Percentiles rank a stretch among this genome's conserved stretches.
Conservation (phyloP, 2,888 invertebrate genomes). For the Glaucopsyche alexis region DNA sequence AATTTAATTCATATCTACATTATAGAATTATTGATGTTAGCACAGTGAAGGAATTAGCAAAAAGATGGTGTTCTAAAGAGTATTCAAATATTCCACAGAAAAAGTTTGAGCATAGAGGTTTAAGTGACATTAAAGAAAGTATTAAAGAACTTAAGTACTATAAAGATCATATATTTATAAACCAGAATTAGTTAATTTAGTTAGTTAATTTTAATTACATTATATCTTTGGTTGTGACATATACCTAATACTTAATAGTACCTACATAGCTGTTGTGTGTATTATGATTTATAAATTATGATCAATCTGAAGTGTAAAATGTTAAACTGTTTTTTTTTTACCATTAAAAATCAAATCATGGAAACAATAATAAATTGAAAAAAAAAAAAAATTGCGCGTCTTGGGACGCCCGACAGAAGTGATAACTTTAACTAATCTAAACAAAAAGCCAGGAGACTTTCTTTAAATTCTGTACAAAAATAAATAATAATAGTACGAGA, state of each 20-base stretch:
- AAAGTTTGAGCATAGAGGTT: slow-evolving; percentile 83
- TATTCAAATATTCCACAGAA: slow-evolving; percentile 82
- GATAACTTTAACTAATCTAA: too few species aligned
- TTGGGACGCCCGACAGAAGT: too few species aligned
- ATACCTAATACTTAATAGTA: neutral
- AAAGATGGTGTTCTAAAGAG: slow-evolving; percentile 86
- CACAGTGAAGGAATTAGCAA: slow-evolving; percentile 90
- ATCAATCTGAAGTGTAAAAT: neutral
- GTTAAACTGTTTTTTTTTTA: neutral
- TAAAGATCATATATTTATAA: slow-evolving; percentile 81
- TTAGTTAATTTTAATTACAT: too few species aligned
- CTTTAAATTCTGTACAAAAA: too few species aligned
- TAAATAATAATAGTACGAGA: too few species aligned
- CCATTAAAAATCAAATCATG: neutral
- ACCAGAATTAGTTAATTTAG: neutral
- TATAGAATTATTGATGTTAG: slow-evolving; percentile 97
- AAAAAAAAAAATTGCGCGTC: too few species aligned
- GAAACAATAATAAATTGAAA: too few species aligned
- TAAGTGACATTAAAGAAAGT: slow-evolving; percentile 93
- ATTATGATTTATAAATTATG: neutral
- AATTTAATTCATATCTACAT: slow-evolving; percentile 87
- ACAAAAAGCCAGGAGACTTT: too few species aligned
- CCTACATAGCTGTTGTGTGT: too few species aligned
- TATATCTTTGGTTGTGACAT: neutral
- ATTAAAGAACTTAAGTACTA: slow-evolving; percentile 91